Evolutionary conservation across 2,888 invertebrate genomes (phyloP), one percentile per base, ranked within the genome.

Genomic region (Andrena praecox): DNA sequence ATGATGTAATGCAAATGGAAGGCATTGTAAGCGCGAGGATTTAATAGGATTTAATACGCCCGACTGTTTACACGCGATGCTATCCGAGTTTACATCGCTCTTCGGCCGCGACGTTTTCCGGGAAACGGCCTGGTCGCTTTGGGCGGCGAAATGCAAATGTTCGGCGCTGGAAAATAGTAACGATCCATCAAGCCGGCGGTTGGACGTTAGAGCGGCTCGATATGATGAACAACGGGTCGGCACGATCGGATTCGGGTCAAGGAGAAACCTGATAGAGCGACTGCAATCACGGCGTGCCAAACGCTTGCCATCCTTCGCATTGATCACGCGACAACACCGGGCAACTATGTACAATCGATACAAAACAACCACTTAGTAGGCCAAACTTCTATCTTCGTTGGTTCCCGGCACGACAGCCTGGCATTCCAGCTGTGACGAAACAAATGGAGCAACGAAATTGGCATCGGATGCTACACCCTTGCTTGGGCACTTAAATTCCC

Each of bases 221-320:
- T 84, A 81, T 63, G 83, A 74, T n/a, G 82, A 79, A 89, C 88
- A 84, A 84, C 85, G 77, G 80, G 86, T 83, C 83, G 81, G 74
- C 62, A 52, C 64, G 83, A 88, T 87, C 66, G 77, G 74, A 91
- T 91, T 85, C 89, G 80, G 91, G 91, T 91, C 91, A 91, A 91
- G 91, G 91, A 89, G 91, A 90, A 88, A 88, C 89, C 89, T 87
- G 91, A 89, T 88, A 79, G 80, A 69, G 74, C 71, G 72, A 69
- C 80, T 77, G 74, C 73, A 79, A 82, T 85, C 73, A 77, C 82
- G 33, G 77, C 76, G 76, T 81, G 87, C 88, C 88, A 87, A 89
- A 88, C 82, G 84, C 84, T 88, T 88, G 82, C 82, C 87, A 85
- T 88, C 84, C 81, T 72, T 87, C 68, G 80, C 84, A 82, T 86